These are phyloP conservation scores for Tachycineta bicolor DNA, from an alignment of 2,113 vertebrate genomes.

Conservation along the genomic window DNA sequence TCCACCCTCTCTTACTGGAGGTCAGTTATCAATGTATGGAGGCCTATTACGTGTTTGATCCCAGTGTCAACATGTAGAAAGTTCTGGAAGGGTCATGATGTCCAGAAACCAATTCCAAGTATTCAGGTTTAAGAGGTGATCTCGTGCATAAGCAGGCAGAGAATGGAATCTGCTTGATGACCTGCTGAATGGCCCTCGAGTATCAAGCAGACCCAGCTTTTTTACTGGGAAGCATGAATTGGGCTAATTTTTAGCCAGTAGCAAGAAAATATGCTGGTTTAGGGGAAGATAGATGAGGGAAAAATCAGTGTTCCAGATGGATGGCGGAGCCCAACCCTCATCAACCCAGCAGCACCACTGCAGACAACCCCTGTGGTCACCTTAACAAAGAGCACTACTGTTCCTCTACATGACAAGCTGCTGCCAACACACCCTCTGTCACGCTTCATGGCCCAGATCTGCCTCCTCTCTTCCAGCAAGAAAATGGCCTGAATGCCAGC, in stretches of 20 bases:
- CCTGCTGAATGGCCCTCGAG: rapidly evolving
- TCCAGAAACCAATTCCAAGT: not conserved
- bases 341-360: not conserved
- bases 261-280: not conserved
- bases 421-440: conserved; percentile 19
- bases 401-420: not conserved
- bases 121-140: not conserved
- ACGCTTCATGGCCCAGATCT: not conserved
- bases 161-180: not conserved
- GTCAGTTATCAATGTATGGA: not conserved
- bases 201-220: not conserved
- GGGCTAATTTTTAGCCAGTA: not conserved
- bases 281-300: not conserved
- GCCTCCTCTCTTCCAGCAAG: not conserved
- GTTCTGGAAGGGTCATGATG: not conserved
- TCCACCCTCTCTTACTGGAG: not conserved
- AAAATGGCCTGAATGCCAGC: not conserved
- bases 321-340: not conserved
- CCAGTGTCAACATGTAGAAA: not conserved
- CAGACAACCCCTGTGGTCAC: not conserved
- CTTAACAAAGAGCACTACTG: not conserved
- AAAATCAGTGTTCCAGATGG: not conserved
- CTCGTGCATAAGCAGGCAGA: not conserved
- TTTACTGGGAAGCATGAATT: not conserved
- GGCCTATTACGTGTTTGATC: not conserved